Conservation (phyloP, 2,797 vertebrate species). For the Falco naumanni region DNA sequence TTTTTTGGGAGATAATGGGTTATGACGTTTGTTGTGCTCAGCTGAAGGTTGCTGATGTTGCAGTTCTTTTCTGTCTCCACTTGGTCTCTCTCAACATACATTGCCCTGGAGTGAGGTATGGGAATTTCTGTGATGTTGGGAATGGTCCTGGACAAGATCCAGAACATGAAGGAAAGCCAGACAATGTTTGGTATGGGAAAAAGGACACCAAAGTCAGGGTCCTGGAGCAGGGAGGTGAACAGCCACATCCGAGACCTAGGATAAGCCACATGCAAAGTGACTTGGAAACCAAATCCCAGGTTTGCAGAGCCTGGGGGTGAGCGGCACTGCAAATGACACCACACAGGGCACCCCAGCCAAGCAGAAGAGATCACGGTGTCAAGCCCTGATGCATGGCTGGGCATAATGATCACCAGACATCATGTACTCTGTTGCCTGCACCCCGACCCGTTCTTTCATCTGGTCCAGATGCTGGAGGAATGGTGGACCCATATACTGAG, state of each 20-base stretch:
- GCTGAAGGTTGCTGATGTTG: background rate
- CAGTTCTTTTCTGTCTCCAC: background rate
- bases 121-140: background rate
- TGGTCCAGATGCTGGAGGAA: background rate
- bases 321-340: background rate
- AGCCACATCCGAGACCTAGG: background rate
- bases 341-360: background rate
- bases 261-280: background rate
- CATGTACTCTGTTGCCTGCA: background rate
- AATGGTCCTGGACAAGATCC: background rate
- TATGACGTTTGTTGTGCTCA: background rate
- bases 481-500: background rate
- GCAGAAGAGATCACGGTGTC: fast-evolving
- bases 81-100: background rate
- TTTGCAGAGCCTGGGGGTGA: fast-evolving
- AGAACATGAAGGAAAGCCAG: background rate
- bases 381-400: background rate
- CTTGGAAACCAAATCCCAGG: background rate
- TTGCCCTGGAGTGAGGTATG: background rate
- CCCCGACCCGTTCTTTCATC: background rate
- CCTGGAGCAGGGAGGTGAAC: background rate
- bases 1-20: background rate
- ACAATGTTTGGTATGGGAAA: background rate
- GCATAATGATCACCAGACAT: background rate
- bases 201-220: background rate